phyloP scores from a whole-genome alignment of 2,797 vertebrate genomes.

The Heliangelus exortis region DNA sequence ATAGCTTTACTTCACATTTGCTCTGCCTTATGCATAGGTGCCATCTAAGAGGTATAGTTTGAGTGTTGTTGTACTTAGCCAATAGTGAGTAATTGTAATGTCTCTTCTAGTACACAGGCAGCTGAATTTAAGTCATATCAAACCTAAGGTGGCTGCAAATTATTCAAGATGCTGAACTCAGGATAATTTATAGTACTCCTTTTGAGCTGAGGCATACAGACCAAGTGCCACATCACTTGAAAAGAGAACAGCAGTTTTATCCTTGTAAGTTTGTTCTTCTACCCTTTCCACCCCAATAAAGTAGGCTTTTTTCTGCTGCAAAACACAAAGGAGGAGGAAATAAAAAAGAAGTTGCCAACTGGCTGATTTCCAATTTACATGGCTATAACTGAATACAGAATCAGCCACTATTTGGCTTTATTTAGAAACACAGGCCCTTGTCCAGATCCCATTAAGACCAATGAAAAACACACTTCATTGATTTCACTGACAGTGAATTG shows the following conservation, averaged over 20 bases:
- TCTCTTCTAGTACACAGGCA: background rate
- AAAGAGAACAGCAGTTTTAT: slow-evolving; percentile 22
- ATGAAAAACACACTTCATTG: slow-evolving; percentile 48
- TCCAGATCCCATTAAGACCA: slow-evolving; percentile 34
- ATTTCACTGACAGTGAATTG: slow-evolving; percentile 20
- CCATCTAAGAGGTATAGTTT: background rate
- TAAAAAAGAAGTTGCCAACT: slow-evolving; percentile 14
- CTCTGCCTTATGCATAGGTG: background rate
- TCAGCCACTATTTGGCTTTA: slow-evolving; percentile 16
- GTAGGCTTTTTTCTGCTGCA: background rate
- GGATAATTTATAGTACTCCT: background rate
- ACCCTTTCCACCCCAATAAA: slow-evolving; percentile 5
- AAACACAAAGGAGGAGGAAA: background rate
- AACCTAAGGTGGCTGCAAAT: background rate
- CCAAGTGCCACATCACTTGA: background rate
- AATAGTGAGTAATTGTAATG: background rate
- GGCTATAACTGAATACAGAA: slow-evolving; percentile 8
- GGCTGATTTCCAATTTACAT: slow-evolving; percentile 28
- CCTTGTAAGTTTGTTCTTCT: background rate
- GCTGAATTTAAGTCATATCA: background rate
- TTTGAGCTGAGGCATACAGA: background rate
- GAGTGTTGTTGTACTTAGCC: background rate
- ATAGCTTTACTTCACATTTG: slow-evolving; percentile 5
- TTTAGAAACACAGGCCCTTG: slow-evolving; percentile 28
- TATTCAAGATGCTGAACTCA: background rate